A percentile compares a stretch with the other conserved stretches of the same genome.
phyloP scores from a whole-genome alignment of 23 tunicate species.

The Pegea sp. region DNA sequence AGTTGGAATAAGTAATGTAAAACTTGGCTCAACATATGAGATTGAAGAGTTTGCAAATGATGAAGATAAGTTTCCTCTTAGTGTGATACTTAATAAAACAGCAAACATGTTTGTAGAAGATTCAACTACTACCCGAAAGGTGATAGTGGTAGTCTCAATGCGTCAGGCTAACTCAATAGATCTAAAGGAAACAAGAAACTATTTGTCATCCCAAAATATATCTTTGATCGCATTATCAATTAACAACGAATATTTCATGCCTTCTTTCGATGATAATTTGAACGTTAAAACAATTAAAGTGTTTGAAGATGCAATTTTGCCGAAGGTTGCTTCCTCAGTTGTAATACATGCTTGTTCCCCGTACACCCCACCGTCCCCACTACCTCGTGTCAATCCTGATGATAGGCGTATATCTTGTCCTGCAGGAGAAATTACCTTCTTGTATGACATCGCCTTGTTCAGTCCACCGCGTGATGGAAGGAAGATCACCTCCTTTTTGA shows the following conservation, averaged over 20 bases:
- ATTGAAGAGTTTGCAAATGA: background rate
- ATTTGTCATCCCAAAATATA: background rate
- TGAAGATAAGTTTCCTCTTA: background rate
- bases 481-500: constrained; percentile 4
- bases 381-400: too few relatives aligned
- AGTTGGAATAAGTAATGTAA: background rate
- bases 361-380: background rate
- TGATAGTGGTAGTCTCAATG: background rate
- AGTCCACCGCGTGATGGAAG: constrained; percentile 1
- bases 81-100: background rate
- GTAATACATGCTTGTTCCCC: background rate
- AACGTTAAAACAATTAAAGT: background rate
- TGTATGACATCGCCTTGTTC: constrained; percentile 7
- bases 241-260: constrained; percentile 2
- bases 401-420: constrained; percentile 3
- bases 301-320: background rate
- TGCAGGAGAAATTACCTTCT: constrained; percentile 5
- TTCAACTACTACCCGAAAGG: background rate
- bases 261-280: background rate
- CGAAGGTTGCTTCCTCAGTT: background rate
- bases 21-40: background rate
- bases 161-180: background rate
- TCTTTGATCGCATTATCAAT: background rate
- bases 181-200: background rate
- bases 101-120: background rate